A percentile compares a stretch with the other conserved stretches of the same genome.
These are phyloP conservation scores for Polylopha cassiicola DNA, from an alignment of 2,888 invertebrate species.

Conservation along the genomic window DNA sequence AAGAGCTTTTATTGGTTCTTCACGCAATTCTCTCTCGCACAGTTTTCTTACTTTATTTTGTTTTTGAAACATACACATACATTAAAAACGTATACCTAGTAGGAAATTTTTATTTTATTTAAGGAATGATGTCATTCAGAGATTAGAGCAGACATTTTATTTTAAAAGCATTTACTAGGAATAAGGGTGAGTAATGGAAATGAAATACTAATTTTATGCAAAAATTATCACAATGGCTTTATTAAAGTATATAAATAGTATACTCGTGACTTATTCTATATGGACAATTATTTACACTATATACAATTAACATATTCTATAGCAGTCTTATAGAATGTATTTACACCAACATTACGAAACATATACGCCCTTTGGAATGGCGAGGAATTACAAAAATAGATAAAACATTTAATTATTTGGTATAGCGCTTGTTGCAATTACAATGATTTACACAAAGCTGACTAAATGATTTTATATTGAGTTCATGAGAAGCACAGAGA, in stretches of 20 bases:
- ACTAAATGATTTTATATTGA: constrained; percentile 53
- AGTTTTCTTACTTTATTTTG: constrained; percentile 5
- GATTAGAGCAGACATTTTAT: too few relatives aligned
- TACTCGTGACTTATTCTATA: constrained; percentile 69
- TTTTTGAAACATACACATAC: too few relatives aligned
- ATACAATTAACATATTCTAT: constrained; percentile 71
- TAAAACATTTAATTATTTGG: constrained; percentile 72
- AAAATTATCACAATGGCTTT: constrained; percentile 78
- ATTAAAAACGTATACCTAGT: too few relatives aligned
- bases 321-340: constrained; percentile 77
- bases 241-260: constrained; percentile 78
- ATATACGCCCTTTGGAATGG: constrained; percentile 56
- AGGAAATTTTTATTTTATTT: too few relatives aligned
- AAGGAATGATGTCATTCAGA: too few relatives aligned
- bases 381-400: constrained; percentile 74
- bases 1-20: constrained; percentile 8
- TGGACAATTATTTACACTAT: constrained; percentile 70
- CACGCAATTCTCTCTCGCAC: too few relatives aligned
- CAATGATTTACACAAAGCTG: constrained; percentile 69
- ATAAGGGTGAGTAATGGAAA: constrained; percentile 31
- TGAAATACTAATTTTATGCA: constrained; percentile 55
- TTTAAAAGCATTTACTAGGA: constrained; percentile 10
- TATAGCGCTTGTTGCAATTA: constrained; percentile 69
- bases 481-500: constrained; percentile 51
- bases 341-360: constrained; percentile 66